Base-by-base conservation (phyloP, 2,113 vertebrate genomes). In the Glareola pratincola region DNA sequence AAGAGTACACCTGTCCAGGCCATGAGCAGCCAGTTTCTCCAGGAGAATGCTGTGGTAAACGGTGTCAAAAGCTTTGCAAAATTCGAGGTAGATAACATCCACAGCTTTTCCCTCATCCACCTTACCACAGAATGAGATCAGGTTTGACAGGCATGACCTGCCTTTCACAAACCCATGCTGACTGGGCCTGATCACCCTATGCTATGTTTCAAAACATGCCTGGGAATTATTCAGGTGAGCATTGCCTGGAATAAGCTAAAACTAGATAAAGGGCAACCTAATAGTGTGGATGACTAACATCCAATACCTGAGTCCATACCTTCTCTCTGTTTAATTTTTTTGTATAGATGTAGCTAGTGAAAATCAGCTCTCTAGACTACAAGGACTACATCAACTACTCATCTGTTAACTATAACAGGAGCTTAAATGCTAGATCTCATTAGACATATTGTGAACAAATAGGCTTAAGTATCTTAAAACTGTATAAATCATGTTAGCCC, bases 211-310 rank as follows among this genome's bases (percentile, higher is more conserved):
- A 57, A 77, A 88, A 19, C 4, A 11, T 27, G 24, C 16, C 62
- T 74, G 11, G 24, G 19, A 79, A 68, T 83, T 92, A 75, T 57
- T 88, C 29, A 68, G 8, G 11, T 47, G 5, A 73, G 10, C 20
- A 63, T 14, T 86, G 4, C 54, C 32, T 43, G 26, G 32, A 89
- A 76, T n/a, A 72, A 76, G 4, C 14, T 64, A 78, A 94, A 85
- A 54, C 2, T 6, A 67, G 14, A 83, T 1, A 0, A 1, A 39
- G n/a, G 19, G 63, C 5, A 63, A 50, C 62, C 72, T 78, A 63
- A 51, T 26, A 19, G 4, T 60, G 32, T 41, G 12, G 48, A 60
- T 68, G 16, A 62, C 19, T 75, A 86, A 45, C 27, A 72, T 54
- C 47, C 32, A 45, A 12, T 23, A 79, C 4, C 19, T 36, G 7